Conservation (phyloP, 2,113 vertebrate species). For the Holacanthus passer region DNA sequence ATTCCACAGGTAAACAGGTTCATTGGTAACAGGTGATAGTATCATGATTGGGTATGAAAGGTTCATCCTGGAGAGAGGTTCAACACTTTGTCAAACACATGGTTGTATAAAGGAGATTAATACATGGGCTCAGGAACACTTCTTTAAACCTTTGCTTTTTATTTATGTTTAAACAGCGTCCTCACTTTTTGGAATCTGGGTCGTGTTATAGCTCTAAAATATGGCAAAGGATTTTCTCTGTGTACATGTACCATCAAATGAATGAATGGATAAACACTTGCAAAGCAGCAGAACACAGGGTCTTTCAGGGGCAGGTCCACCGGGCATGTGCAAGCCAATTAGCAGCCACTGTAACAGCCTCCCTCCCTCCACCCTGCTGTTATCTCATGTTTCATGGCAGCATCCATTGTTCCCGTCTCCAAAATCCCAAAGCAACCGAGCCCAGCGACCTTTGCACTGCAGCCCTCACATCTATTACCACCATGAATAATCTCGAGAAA, state of each 20-base stretch:
- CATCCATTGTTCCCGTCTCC: conserved; percentile 28
- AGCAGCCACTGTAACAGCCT: conserved; percentile 14
- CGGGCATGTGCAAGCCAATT: conserved; percentile 46
- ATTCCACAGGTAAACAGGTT: too few relatives aligned
- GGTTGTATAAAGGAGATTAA: too few relatives aligned
- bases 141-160: too few relatives aligned
- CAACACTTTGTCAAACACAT: too few relatives aligned
- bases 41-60: too few relatives aligned
- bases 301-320: conserved; percentile 36
- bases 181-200: too few relatives aligned
- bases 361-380: conserved; percentile 9
- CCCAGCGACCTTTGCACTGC: conserved; percentile 17
- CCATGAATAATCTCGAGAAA: conserved; percentile 15
- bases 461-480: conserved; percentile 11
- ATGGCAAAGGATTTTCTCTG: conserved; percentile 1
- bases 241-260: conserved; percentile 1
- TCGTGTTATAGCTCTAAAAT: not conserved
- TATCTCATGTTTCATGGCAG: conserved; percentile 45
- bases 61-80: too few relatives aligned
- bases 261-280: conserved; percentile 25
- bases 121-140: too few relatives aligned
- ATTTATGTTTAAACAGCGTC: too few relatives aligned
- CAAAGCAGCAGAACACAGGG: conserved; percentile 21
- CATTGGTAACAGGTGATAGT: too few relatives aligned
- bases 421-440: conserved; percentile 28